Conservation (phyloP, 2,888 invertebrate genomes). For the Heteromurus nitidus region DNA sequence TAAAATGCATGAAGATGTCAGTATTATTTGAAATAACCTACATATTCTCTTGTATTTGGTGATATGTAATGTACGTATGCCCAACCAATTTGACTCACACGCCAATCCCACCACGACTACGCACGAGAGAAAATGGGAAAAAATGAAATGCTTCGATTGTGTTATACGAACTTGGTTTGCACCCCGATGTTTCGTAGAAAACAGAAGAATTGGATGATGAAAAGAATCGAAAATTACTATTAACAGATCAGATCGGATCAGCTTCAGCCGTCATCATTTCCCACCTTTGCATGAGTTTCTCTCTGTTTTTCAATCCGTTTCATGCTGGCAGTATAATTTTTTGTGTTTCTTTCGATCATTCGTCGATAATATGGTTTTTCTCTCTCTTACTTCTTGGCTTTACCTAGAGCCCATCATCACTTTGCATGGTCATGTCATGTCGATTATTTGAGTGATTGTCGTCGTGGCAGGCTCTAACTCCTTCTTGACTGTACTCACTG, state of each 20-base stretch:
- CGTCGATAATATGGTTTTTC: neutral
- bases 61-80: no score
- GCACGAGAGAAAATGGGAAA: neutral
- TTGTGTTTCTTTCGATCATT: conserved; percentile 26
- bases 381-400: neutral
- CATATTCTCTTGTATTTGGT: conserved; percentile 3
- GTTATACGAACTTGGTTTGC: conserved; percentile 22
- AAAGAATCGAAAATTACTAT: conserved; percentile 55
- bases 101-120: neutral
- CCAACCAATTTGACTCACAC: no score
- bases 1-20: conserved; percentile 42
- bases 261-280: conserved; percentile 20
- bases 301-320: conserved; percentile 55
- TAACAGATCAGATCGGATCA: conserved; percentile 58
- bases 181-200: conserved; percentile 46
- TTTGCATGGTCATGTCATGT: conserved; percentile 54
- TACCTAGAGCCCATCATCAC: conserved; percentile 56
- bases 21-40: conserved; percentile 30
- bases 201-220: conserved; percentile 58
- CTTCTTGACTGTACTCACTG: neutral
- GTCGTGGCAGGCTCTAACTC: conserved; percentile 46
- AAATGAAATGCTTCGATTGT: conserved; percentile 1
- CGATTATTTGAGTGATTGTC: conserved; percentile 43
- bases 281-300: conserved; percentile 4
- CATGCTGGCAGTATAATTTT: conserved; percentile 54